Percentiles rank a stretch among this genome's conserved stretches.
Evolutionary conservation across 2,113 vertebrate genomes (phyloP).

Genomic region (Pleuronectes platessa): DNA sequence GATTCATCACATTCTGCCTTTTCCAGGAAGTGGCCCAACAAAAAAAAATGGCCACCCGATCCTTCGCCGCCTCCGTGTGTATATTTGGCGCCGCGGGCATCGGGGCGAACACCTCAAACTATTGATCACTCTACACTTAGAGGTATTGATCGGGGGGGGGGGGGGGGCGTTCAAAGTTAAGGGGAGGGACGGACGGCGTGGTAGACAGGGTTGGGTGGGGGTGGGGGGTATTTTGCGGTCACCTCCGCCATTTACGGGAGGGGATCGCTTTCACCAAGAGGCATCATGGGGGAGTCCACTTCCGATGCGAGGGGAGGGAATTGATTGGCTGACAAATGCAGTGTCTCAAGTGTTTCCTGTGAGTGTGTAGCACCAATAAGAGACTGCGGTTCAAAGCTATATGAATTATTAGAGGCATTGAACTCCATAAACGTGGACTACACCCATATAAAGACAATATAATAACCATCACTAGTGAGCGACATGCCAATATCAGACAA

Average conservation of each 20-base stretch:
- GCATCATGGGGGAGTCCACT: constrained; percentile 26
- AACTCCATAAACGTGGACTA: no score
- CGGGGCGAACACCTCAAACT: constrained; percentile 43
- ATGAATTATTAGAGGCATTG: neutral
- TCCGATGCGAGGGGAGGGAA: constrained; percentile 35
- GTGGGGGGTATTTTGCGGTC: constrained; percentile 44
- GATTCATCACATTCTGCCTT: constrained; percentile 54
- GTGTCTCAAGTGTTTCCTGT: constrained; percentile 27
- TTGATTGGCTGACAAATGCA: constrained; percentile 42
- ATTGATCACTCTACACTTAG: constrained; percentile 70
- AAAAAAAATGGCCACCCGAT: constrained; percentile 32
- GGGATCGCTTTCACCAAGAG: constrained; percentile 59
- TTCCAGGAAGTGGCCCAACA: constrained; percentile 40
- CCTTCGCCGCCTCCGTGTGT: constrained; percentile 35
- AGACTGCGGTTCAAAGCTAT: neutral
- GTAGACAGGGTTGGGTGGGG: neutral
- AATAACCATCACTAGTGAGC: no score
- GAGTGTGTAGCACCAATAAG: neutral
- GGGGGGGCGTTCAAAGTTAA: constrained; percentile 65
- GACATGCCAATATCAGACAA: neutral
- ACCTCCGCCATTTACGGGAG: constrained; percentile 29
- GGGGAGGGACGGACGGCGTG: constrained; percentile 30
- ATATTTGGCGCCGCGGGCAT: constrained; percentile 54
- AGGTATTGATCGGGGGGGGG: constrained; percentile 49
- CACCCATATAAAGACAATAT: no score